Percentiles rank a stretch among this genome's conserved stretches.
phyloP scores from a whole-genome alignment of 2,888 invertebrate species.

The Baronia brevicornis region DNA sequence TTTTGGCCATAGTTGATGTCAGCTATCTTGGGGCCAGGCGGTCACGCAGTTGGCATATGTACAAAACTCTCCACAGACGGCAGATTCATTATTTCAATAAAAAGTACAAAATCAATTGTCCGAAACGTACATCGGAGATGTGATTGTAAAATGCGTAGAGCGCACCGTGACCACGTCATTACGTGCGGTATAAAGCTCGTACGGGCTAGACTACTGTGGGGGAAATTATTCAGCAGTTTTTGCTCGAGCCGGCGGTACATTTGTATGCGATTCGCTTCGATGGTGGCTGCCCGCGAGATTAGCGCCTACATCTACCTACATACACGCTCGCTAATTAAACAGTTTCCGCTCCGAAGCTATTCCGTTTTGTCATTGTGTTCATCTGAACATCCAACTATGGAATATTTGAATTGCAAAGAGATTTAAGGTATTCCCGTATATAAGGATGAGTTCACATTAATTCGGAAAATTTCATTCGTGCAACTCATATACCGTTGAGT shows the following conservation, averaged over 20 bases:
- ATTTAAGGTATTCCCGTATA: neutral
- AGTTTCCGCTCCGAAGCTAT: slow-evolving; percentile 50
- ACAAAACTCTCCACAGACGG: slow-evolving; percentile 30
- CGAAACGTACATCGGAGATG: slow-evolving; percentile 27
- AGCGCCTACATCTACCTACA: slow-evolving; percentile 41
- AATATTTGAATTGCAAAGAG: slow-evolving; percentile 1
- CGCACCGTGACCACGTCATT: slow-evolving; percentile 55
- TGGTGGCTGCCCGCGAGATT: slow-evolving; percentile 57
- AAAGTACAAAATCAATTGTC: slow-evolving; percentile 12
- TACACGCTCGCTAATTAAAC: slow-evolving; percentile 58
- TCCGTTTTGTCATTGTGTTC: slow-evolving; percentile 24
- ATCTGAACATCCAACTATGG: neutral
- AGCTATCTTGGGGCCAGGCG: slow-evolving; percentile 38
- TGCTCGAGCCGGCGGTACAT: slow-evolving; percentile 51
- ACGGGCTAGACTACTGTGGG: slow-evolving; percentile 42
- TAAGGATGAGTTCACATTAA: slow-evolving; percentile 3
- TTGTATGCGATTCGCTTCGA: slow-evolving; percentile 67
- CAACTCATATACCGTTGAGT: no score
- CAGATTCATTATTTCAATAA: slow-evolving; percentile 13
- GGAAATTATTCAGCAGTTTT: slow-evolving; percentile 68
- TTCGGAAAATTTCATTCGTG: slow-evolving; percentile 33
- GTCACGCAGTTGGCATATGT: slow-evolving; percentile 64
- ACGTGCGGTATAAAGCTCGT: slow-evolving; percentile 48
- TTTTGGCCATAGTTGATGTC: slow-evolving; percentile 33
- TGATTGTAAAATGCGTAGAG: slow-evolving; percentile 46